phyloP scores from a whole-genome alignment of 2,888 invertebrate genomes.

The Podabrus alpinus region DNA sequence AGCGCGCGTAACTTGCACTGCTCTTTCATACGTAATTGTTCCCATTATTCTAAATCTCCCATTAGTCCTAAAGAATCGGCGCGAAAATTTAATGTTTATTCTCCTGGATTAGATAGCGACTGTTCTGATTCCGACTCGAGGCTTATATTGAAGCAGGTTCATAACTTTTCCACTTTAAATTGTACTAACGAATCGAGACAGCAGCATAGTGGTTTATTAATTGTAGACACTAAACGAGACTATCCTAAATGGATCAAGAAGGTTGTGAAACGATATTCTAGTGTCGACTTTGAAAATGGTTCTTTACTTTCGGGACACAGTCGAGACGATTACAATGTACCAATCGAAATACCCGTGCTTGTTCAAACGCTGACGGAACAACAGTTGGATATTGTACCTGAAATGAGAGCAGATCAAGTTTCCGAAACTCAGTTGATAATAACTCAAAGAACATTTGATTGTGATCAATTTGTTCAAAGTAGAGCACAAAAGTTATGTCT shows the following conservation, averaged over 20 bases:
- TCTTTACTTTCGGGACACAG: constrained; percentile 55
- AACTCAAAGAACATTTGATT: constrained; percentile 54
- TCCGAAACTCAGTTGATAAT: constrained; percentile 54
- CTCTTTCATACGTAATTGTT: constrained; percentile 48
- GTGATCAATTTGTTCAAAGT: constrained; percentile 55
- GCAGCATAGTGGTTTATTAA: constrained; percentile 47
- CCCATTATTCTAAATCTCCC: constrained; percentile 54
- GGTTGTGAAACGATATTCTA: constrained; percentile 53
- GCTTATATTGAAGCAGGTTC: constrained; percentile 48
- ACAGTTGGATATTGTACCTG: constrained; percentile 53
- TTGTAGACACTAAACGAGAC: constrained; percentile 50
- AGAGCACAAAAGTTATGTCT: constrained; percentile 53
- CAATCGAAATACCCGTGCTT: constrained; percentile 54
- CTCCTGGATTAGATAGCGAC: constrained; percentile 54
- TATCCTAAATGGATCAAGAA: constrained; percentile 56
- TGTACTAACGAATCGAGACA: constrained; percentile 21
- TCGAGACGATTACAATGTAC: constrained; percentile 55
- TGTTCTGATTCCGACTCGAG: constrained; percentile 55
- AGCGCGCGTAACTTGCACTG: constrained; percentile 50
- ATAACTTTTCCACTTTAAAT: constrained; percentile 43
- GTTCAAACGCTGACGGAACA: constrained; percentile 53
- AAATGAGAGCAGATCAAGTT: constrained; percentile 51
- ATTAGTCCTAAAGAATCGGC: constrained; percentile 51
- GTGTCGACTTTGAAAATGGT: constrained; percentile 55
- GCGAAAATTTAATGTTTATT: constrained; percentile 54